Base-by-base conservation (phyloP, 2,113 vertebrate genomes). In the Rhea pennata region DNA sequence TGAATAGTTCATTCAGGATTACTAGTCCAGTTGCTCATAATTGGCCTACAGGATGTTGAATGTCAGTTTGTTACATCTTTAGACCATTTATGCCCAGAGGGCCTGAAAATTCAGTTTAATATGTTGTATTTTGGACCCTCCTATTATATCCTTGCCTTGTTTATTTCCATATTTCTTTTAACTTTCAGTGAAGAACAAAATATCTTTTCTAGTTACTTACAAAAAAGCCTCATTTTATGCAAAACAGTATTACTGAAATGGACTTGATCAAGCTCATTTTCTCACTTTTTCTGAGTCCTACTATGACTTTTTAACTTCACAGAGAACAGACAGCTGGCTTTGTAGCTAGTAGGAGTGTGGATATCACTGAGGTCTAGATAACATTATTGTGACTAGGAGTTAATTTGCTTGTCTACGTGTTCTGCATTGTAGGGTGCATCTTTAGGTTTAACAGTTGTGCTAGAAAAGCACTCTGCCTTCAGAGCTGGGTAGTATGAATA, bases 1-100 rank as follows among this genome's bases (percentile, higher is more conserved):
- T 98, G 97, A 98, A 97, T 58, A 97, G 97, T 98, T 98, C 97
- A 97, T 75, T 89, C 42, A 92, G 81, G 79, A 92, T 92, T 96
- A 88, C 75, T 61, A 92, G 76, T 97, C 79, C 75, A 80, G 84
- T 96, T 86, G 71, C 73, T 97, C 56, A 74, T 97, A 97, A 98
- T 98, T 97, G 98, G 92, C 87, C 64, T 64, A 78, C 62, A 91
- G 84, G 91, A 95, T 95, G 86, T 39, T 95, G 91, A 95, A 95
- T 92, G 88, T 91, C 88, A 95, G 19, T 67, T 90, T 21, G 19
- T 84, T 94, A 59, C 44, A 77, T 69, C 61, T 95, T 96, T 78
- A 54, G 36, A 78, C 29, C 81, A 50, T 93, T 96, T 95, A 72
- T 82, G 93, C 61, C n/a, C 36, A 2, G 10, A 69, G 62, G 59